phyloP scores from a whole-genome alignment of 2,797 vertebrate species.

The Megalops cyprinoides region DNA sequence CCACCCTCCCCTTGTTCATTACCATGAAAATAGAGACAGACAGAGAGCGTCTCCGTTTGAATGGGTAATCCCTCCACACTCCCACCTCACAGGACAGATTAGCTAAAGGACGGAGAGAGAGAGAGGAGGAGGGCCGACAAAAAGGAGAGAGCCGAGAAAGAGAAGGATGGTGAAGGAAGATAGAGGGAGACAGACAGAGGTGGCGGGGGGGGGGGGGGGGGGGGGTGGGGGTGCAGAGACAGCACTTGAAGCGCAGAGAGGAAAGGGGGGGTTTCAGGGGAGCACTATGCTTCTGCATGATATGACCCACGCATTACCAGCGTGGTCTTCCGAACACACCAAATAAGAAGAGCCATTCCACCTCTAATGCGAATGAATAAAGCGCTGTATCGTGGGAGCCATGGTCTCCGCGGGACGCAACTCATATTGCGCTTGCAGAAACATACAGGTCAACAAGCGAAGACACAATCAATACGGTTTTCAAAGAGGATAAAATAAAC shows the following conservation, averaged over 20 bases:
- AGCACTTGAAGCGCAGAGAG: not conserved
- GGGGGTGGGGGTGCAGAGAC: not conserved
- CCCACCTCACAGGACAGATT: not conserved
- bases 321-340: not conserved
- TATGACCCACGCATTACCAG: not conserved
- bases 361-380: not conserved
- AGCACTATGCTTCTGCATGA: not conserved
- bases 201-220: not conserved
- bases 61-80: constrained; percentile 23
- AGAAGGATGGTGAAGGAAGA: not conserved
- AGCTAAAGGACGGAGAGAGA: not conserved
- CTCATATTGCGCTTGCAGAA: not conserved
- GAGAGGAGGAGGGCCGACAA: not conserved
- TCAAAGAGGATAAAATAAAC: constrained; percentile 4
- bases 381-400: not conserved
- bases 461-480: not conserved
- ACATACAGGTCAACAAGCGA: not conserved
- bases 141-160: not conserved
- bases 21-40: constrained; percentile 33
- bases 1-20: constrained; percentile 22
- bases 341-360: not conserved
- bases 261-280: not conserved
- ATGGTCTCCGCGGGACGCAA: not conserved
- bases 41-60: constrained; percentile 20
- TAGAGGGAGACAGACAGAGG: not conserved